These are phyloP conservation scores for Tinamus guttatus DNA, from an alignment of 2,113 vertebrate species.

Conservation along the genomic window DNA sequence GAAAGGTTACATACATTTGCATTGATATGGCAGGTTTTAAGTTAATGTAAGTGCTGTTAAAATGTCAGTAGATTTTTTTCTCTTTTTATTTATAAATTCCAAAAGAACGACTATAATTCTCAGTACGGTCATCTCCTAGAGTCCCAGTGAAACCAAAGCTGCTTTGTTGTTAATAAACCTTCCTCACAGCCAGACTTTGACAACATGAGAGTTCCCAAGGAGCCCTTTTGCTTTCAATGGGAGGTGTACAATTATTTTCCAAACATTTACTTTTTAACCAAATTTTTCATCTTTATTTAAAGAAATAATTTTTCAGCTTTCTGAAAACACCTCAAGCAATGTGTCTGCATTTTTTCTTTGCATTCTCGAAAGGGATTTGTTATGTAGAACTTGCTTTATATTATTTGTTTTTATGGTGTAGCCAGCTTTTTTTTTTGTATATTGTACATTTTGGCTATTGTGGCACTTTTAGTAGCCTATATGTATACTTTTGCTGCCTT, in stretches of 20 bases:
- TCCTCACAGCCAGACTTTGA: neutral
- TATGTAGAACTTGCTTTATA: neutral
- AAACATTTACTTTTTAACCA: neutral
- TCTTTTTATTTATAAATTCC: neutral
- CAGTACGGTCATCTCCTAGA: neutral
- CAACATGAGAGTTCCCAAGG: neutral
- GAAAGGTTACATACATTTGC: neutral
- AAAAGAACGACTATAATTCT: neutral
- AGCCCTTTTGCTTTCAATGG: neutral
- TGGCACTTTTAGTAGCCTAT: neutral
- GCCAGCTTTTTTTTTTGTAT: neutral
- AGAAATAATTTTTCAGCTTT: neutral
- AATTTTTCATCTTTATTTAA: neutral
- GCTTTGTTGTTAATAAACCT: slow-evolving; percentile 12
- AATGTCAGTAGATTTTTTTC: neutral
- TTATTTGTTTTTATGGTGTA: neutral
- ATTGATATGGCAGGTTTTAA: neutral
- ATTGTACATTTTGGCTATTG: neutral
- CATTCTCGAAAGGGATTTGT: neutral
- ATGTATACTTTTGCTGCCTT: neutral
- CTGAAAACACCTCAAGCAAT: neutral
- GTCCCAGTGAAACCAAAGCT: neutral
- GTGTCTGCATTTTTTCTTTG: neutral
- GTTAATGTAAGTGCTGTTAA: neutral
- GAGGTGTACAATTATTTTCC: neutral